These are phyloP conservation scores for Phengaris arion DNA, from an alignment of 2,888 invertebrate genomes.

Conservation along the genomic window DNA sequence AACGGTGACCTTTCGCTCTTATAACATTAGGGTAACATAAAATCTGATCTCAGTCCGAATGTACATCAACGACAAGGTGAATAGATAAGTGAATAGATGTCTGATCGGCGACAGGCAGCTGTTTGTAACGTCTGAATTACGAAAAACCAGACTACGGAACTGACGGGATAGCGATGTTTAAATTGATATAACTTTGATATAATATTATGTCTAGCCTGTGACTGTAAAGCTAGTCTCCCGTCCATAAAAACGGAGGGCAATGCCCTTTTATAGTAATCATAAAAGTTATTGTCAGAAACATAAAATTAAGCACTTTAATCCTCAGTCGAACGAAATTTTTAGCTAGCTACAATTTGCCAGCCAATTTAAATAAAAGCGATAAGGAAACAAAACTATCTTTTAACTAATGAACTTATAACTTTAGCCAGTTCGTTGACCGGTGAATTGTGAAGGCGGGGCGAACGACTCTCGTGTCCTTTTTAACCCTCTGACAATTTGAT, in stretches of 20 bases:
- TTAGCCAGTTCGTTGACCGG: not conserved
- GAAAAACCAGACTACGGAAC: not conserved
- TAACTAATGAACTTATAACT: not conserved
- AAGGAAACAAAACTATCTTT: slow-evolving; percentile 12
- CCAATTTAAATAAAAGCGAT: not conserved
- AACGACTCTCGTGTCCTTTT: not conserved
- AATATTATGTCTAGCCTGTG: not conserved
- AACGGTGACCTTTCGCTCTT: too few relatives aligned
- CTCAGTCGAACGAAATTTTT: not conserved
- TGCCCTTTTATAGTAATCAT: not conserved
- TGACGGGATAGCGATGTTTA: not conserved
- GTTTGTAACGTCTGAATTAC: not conserved
- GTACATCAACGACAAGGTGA: slow-evolving; percentile 3
- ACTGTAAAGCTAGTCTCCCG: too few relatives aligned
- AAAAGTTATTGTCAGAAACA: not conserved
- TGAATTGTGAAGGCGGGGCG: not conserved
- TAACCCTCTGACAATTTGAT: slow-evolving; percentile 8
- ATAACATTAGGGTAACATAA: not conserved
- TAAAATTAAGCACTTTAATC: not conserved
- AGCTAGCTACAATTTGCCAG: not conserved
- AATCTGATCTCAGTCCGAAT: not conserved
- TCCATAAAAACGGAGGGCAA: not conserved
- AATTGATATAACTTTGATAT: not conserved
- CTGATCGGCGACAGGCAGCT: not conserved
- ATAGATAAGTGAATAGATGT: slow-evolving; percentile 2